Evolutionary conservation across 1,140 invertebrate genomes (phyloP), one percentile per base, ranked within the genome.

Genomic region (Proctacanthus coquilletti): DNA sequence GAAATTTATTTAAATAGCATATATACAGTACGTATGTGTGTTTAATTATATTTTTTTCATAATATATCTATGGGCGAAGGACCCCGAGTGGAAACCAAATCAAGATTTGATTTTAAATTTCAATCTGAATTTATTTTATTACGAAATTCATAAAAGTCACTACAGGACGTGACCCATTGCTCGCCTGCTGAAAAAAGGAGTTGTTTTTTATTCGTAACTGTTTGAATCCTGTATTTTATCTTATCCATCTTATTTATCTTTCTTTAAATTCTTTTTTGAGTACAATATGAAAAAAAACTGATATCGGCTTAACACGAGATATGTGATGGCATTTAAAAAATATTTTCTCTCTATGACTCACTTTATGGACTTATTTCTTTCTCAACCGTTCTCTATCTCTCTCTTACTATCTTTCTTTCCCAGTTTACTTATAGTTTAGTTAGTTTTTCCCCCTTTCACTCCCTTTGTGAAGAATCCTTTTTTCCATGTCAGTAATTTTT

Each of bases 41-140:
- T 32, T 36, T 44, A 6, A 18, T 27, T 9, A 27, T 18, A 19
- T 18, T 18, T 38, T 44, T 35, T 41, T 9, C 21, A 14, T 33
- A 34, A 21, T 39, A 21, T 30, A 39, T 39, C 14, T 8, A 19
- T 13, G 30, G 40, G 45, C 45, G 49, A 50, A 49, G 45, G 41
- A 69, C 61, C 62, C 64, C 63, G 63, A 71, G 65, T 75, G 72
- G 72, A 76, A 75, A 75, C 73, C 73, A 75, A 76, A 75, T 76
- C 72, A 73, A 73, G n/a, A 25, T 25, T 25, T 25, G 23, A 25
- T n/a, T 8, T 25, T 6, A 25, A 25, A 25, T 25, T 25, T 25
- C 23, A 25, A n/a, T 25, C 23, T 8, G n/a, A 25, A 25, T 25
- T 25, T 25, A 25, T 25, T 25, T 25, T 25, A n/a, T 9, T 13